A percentile compares a stretch with the other conserved stretches of the same genome.
Evolutionary conservation across 2,797 vertebrate species (phyloP).

Genomic region (Kryptopterus vitreolus): DNA sequence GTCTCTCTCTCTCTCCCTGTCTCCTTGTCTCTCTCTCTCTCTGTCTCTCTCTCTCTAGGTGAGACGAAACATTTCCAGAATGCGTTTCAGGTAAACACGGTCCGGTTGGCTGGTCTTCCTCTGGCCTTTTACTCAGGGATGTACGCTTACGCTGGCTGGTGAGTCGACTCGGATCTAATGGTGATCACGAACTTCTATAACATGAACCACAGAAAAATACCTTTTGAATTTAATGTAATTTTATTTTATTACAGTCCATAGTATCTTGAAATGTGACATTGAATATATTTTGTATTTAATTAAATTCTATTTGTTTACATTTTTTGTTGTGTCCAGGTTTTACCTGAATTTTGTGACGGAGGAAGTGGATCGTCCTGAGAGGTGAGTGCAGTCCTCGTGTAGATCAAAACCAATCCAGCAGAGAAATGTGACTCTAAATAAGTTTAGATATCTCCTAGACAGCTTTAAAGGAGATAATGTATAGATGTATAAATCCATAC

Average conservation of each 20-base stretch:
- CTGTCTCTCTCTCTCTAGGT: constrained; percentile 68
- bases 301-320: not conserved
- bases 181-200: too few species aligned
- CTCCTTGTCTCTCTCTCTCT: too few species aligned
- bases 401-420: not conserved
- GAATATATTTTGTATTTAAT: too few species aligned
- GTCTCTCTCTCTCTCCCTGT: too few species aligned
- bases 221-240: not conserved
- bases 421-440: not conserved
- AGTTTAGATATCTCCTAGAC: not conserved
- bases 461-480: constrained; percentile 2
- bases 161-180: constrained; percentile 57
- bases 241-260: too few species aligned
- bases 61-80: constrained; percentile 89
- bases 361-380: constrained; percentile 91
- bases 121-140: constrained; percentile 97
- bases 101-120: constrained; percentile 82
- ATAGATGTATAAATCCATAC: not conserved
- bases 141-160: constrained; percentile 97
- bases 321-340: constrained; percentile 80
- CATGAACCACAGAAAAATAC: not conserved
- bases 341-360: constrained; percentile 97
- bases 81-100: constrained; percentile 79
- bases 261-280: too few species aligned
- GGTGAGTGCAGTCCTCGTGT: constrained; percentile 69